Conservation (phyloP, 1,140 invertebrate species). For the Halictus rubicundus region DNA sequence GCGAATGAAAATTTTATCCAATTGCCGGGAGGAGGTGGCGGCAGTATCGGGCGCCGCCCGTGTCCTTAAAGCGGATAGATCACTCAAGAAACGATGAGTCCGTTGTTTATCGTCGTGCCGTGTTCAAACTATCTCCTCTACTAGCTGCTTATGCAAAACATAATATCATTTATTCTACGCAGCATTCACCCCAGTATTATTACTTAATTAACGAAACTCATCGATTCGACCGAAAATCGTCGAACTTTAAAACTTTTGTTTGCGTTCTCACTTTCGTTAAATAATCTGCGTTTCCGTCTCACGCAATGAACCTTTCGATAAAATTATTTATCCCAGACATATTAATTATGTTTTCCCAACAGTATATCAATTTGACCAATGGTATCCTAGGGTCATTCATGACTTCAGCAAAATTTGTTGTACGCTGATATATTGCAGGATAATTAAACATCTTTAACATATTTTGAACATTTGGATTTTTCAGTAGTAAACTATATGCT, state of each 20-base stretch:
- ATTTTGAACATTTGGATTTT: too few relatives aligned
- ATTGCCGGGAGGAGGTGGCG: constrained; percentile 6
- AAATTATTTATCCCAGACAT: not conserved
- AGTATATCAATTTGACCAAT: too few relatives aligned
- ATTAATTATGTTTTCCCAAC: not conserved
- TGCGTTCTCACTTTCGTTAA: not conserved
- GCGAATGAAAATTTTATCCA: constrained; percentile 35
- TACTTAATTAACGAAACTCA: not conserved
- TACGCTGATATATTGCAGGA: too few relatives aligned
- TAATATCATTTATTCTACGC: not conserved
- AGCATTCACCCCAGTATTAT: not conserved
- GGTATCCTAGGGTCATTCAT: too few relatives aligned
- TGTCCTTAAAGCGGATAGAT: constrained; percentile 50
- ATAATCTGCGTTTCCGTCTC: not conserved
- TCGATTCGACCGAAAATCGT: too few relatives aligned
- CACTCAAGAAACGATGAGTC: not conserved
- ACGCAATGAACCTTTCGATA: not conserved
- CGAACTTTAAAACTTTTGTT: not conserved
- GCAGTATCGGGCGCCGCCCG: constrained; percentile 49
- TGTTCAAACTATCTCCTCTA: not conserved
- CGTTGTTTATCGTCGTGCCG: constrained; percentile 24
- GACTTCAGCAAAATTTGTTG: too few relatives aligned
- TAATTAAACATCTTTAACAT: too few relatives aligned
- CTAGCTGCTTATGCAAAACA: not conserved
- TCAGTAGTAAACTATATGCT: too few relatives aligned